Conservation (phyloP, 2,888 invertebrate genomes). For the Pseudococcus longispinus region DNA sequence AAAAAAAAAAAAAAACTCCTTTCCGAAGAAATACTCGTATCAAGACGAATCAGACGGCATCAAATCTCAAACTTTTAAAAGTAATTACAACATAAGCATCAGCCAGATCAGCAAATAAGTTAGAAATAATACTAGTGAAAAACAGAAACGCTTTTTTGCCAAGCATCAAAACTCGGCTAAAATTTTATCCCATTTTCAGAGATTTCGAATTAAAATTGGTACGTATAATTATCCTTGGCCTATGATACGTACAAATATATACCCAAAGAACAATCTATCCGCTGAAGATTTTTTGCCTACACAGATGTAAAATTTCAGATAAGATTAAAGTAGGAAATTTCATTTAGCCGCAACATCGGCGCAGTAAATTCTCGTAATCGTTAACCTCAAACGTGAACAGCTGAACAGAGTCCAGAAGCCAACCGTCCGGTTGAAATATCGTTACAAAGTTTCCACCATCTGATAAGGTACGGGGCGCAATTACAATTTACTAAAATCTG, state of each 20-base stretch:
- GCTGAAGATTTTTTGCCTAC: neutral
- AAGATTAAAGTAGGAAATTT: constrained; percentile 25
- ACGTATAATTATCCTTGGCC: neutral
- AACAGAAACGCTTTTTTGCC: neutral
- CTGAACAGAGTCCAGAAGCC: neutral
- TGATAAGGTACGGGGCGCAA: constrained; percentile 14
- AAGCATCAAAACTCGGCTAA: neutral
- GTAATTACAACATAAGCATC: too few species aligned
- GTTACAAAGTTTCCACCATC: neutral
- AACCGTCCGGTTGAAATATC: constrained; percentile 8
- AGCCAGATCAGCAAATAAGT: neutral
- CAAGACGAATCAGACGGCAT: too few species aligned
- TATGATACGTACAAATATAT: neutral
- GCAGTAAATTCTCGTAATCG: constrained; percentile 22
- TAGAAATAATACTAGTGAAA: neutral
- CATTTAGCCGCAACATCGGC: constrained; percentile 16
- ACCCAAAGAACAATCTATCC: neutral
- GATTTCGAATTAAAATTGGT: neutral
- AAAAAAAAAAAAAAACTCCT: too few species aligned
- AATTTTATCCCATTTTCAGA: neutral
- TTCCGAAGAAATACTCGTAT: too few species aligned
- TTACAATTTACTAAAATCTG: constrained; percentile 44
- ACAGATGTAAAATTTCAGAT: neutral
- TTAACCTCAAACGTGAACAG: constrained; percentile 9
- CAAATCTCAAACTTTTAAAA: too few species aligned